phyloP scores from a whole-genome alignment of 1,140 invertebrate species.

The Propsilocerus akamusi region DNA sequence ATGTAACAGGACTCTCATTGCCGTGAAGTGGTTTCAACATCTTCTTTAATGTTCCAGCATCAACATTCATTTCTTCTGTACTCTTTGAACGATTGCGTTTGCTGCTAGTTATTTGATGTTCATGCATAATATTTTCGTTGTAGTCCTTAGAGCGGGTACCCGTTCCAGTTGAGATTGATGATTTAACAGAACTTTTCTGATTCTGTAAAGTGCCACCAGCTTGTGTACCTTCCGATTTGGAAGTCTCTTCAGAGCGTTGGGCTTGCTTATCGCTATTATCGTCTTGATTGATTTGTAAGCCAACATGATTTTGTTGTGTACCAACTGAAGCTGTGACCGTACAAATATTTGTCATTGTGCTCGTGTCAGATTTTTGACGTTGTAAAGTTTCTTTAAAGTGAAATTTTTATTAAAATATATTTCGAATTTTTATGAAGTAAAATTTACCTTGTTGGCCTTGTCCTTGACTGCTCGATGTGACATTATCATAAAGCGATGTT shows the following conservation, averaged over 20 bases:
- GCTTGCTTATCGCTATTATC: constrained; percentile 11
- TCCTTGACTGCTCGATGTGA: constrained; percentile 33
- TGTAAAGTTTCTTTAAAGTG: constrained; percentile 20
- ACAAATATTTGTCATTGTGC: constrained; percentile 37
- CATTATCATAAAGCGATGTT: constrained; percentile 79
- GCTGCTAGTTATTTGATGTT: constrained; percentile 28
- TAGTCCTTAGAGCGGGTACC: constrained; percentile 23
- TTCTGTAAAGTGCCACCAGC: constrained; percentile 46
- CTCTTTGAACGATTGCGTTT: constrained; percentile 66
- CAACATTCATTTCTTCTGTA: constrained; percentile 69
- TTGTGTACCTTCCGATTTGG: constrained; percentile 64
- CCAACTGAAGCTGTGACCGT: constrained; percentile 40
- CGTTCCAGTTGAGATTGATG: constrained; percentile 37
- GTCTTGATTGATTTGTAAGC: constrained; percentile 22
- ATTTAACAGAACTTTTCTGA: constrained; percentile 25
- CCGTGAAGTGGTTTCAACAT: constrained; percentile 87
- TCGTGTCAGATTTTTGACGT: constrained; percentile 40
- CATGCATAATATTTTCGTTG: constrained; percentile 13
- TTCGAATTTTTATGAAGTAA: not conserved
- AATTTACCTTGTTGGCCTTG: constrained; percentile 30
- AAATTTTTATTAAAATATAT: not conserved
- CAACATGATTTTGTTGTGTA: constrained; percentile 30
- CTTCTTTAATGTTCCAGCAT: constrained; percentile 73
- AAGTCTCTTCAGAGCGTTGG: constrained; percentile 26
- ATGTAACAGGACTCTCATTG: constrained; percentile 68